Base-by-base conservation (phyloP, 53 echinoderm and acorn worm species). In the Zoroaster sp. region DNA sequence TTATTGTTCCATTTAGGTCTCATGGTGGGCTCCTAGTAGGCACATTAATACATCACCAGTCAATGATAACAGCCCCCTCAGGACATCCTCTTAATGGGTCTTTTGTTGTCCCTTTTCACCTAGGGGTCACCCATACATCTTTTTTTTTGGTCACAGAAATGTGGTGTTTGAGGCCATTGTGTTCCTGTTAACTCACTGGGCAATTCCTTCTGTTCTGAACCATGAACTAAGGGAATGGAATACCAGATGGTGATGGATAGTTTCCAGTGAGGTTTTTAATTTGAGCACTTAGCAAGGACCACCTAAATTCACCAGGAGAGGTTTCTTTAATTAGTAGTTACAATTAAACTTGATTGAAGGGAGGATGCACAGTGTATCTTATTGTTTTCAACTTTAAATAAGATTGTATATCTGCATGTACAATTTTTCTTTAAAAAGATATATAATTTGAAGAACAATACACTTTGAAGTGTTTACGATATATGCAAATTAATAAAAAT, bases 11-110 rank as follows among this genome's bases (percentile, higher is more conserved):
- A n/a, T n/a, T n/a, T n/a, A n/a, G n/a, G n/a, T n/a, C n/a, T n/a
- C 65, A 18, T 20, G 1, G 35, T 59, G 80, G 63, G 66, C 39
- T 20, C 37, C 54, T 0, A 4, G 6, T 14, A 54, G 20, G 30
- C 34, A 47, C 77, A 36, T 59, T 54, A 78, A 59, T 78, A 59
- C 78, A 39, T 78, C 78, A 78, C 78, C 78, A 78, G 78, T 55
- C 59, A 44, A 32, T 35, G 35, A 77, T 35, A 37, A n/a, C 39
- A n/a, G 9, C 15, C 49, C 76, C 59, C 53, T 23, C 34, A 55
- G 78, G 59, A 2, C 8, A 36, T 17, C 35, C 59, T 54, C 21
- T 38, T 55, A 78, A 78, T 78, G 32, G 54, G 55, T 17, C 34
- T 31, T 36, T 54, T 78, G 52, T 52, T 59, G 34, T 36, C 55